Evolutionary conservation across 1,140 invertebrate genomes (phyloP).

Genomic region (Elymnias hypermnestra): DNA sequence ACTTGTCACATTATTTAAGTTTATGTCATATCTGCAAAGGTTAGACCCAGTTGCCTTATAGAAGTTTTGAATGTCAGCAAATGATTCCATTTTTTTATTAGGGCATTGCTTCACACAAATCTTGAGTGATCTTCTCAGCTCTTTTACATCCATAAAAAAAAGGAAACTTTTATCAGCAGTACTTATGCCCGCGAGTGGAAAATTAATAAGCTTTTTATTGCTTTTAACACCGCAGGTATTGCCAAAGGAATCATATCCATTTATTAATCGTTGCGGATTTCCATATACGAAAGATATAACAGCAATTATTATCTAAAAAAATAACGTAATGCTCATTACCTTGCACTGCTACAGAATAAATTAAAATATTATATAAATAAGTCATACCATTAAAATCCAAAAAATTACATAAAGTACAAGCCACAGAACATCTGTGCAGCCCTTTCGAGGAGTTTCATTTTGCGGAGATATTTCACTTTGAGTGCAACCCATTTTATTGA

Average conservation of each 20-base stretch:
- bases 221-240: conserved; percentile 93
- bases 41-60: conserved; percentile 83
- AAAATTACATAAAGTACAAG: conserved; percentile 89
- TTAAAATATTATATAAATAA: conserved; percentile 85
- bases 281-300: conserved; percentile 93
- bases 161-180: conserved; percentile 88
- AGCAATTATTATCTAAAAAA: conserved; percentile 86
- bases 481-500: conserved; percentile 51
- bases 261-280: conserved; percentile 89
- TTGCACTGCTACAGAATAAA: too few relatives aligned
- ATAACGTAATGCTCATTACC: too few relatives aligned
- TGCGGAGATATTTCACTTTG: conserved; percentile 70
- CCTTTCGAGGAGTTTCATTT: conserved; percentile 73
- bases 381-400: conserved; percentile 91
- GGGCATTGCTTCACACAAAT: conserved; percentile 95
- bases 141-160: conserved; percentile 88
- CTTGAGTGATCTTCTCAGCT: conserved; percentile 86
- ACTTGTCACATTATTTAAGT: conserved; percentile 68
- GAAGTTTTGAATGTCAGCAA: conserved; percentile 85
- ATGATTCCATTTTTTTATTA: conserved; percentile 77
- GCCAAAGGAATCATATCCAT: conserved; percentile 97
- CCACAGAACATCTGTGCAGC: conserved; percentile 92
- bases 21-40: conserved; percentile 84
- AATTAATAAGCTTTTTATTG: conserved; percentile 84
- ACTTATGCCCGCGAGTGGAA: conserved; percentile 87